Percentiles rank a stretch among this genome's conserved stretches.
These are phyloP conservation scores for Oreochromis aureus DNA, from an alignment of 2,113 vertebrate species.

Conservation along the genomic window DNA sequence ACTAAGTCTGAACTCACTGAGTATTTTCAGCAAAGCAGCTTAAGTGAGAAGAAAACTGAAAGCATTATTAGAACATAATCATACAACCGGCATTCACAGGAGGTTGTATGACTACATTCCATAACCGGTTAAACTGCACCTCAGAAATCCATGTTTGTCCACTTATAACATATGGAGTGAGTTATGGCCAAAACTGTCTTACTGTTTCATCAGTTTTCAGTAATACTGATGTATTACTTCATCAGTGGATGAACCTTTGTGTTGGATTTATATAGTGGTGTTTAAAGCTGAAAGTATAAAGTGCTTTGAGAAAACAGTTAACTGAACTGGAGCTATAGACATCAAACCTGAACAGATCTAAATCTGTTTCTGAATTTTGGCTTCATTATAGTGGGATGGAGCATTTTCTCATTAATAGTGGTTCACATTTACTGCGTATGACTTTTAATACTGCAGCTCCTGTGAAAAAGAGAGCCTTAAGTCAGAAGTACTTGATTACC, in stretches of 20 bases:
- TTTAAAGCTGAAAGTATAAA: neutral
- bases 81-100: neutral
- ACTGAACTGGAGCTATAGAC: too few relatives aligned
- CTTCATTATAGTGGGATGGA: neutral
- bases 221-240: neutral
- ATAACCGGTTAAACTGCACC: neutral
- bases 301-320: neutral
- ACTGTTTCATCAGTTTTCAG: too few relatives aligned
- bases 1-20: neutral
- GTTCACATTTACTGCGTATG: neutral
- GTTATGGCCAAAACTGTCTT: neutral
- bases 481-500: neutral
- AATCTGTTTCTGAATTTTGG: too few relatives aligned
- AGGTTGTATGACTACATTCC: neutral
- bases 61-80: neutral
- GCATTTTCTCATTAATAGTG: neutral
- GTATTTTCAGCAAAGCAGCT: neutral
- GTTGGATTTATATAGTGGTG: neutral
- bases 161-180: neutral
- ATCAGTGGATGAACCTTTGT: neutral
- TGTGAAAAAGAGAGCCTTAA: neutral
- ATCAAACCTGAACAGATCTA: too few relatives aligned
- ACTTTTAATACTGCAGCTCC: neutral
- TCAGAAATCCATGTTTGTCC: neutral
- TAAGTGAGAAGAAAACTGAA: neutral